Evolutionary conservation across 2,888 invertebrate species (phyloP).

Genomic region (Trissolcus brochymenae): DNA sequence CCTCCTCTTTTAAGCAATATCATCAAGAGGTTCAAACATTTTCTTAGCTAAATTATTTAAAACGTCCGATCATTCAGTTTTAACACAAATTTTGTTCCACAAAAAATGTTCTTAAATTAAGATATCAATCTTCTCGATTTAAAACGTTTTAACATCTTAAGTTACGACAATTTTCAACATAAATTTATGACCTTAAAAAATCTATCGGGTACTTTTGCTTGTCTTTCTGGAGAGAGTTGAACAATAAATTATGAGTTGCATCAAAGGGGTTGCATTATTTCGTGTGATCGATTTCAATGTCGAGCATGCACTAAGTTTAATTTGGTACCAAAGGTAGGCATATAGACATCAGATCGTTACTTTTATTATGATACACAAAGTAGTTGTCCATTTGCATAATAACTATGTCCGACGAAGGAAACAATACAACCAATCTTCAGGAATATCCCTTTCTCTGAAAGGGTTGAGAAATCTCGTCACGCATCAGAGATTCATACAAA

Average conservation of each 20-base stretch:
- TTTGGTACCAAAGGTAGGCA: constrained; percentile 5
- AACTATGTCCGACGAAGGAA: too few relatives aligned
- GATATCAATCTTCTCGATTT: background rate
- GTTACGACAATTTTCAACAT: background rate
- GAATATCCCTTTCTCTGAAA: too few relatives aligned
- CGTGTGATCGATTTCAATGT: constrained; percentile 30
- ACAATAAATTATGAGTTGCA: constrained; percentile 10
- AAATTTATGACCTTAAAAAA: background rate
- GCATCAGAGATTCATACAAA: too few relatives aligned
- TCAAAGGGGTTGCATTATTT: constrained; percentile 19
- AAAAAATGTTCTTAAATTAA: too few relatives aligned
- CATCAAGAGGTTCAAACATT: background rate
- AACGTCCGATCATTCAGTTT: too few relatives aligned
- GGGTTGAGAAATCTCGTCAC: too few relatives aligned
- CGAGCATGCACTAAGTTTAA: constrained; percentile 14
- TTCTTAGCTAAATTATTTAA: too few relatives aligned
- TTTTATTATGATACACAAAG: too few relatives aligned
- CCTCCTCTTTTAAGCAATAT: background rate
- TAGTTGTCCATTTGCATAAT: too few relatives aligned
- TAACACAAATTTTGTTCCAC: too few relatives aligned
- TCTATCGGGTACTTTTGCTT: background rate
- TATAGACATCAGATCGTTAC: background rate
- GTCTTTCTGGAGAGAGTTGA: background rate
- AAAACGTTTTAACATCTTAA: too few relatives aligned
- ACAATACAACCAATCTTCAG: too few relatives aligned